Evolutionary conservation across 92 coral and sea anemone species (phyloP).

Genomic region (Diadumene lineata): DNA sequence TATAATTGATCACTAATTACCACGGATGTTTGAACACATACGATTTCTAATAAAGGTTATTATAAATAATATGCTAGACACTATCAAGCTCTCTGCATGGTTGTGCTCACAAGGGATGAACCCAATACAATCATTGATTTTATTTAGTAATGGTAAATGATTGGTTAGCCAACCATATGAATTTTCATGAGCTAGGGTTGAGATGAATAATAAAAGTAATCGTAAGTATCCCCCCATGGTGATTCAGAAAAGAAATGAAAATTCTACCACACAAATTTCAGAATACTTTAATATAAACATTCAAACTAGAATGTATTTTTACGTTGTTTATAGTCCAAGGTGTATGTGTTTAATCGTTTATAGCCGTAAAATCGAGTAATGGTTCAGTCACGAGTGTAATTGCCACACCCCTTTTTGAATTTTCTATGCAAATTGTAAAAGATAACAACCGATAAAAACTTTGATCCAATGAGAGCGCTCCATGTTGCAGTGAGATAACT

Average conservation of each 20-base stretch:
- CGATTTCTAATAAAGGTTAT: not conserved
- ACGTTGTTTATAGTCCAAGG: no score
- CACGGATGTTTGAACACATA: not conserved
- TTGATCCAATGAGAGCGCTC: conserved; percentile 14
- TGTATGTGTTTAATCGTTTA: not conserved
- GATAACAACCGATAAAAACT: not conserved
- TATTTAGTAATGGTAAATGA: conserved; percentile 1
- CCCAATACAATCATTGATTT: not conserved
- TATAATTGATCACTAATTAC: no score
- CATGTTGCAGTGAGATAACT: conserved; percentile 14
- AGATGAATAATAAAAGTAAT: not conserved
- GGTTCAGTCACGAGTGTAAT: not conserved
- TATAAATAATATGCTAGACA: not conserved
- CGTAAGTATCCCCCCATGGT: not conserved
- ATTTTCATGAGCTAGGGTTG: not conserved
- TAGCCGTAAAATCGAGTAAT: not conserved
- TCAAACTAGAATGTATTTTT: no score
- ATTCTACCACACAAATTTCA: no score
- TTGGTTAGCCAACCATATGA: not conserved
- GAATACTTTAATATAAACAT: no score
- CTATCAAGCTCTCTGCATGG: not conserved
- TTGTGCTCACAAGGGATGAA: not conserved
- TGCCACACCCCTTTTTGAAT: not conserved
- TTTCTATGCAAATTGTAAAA: conserved; percentile 6
- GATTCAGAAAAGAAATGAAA: not conserved